Percentiles rank a stretch among this genome's conserved stretches.
Evolutionary conservation across 2,113 vertebrate genomes (phyloP).

Genomic region (Thalassarche chlororhynchos): DNA sequence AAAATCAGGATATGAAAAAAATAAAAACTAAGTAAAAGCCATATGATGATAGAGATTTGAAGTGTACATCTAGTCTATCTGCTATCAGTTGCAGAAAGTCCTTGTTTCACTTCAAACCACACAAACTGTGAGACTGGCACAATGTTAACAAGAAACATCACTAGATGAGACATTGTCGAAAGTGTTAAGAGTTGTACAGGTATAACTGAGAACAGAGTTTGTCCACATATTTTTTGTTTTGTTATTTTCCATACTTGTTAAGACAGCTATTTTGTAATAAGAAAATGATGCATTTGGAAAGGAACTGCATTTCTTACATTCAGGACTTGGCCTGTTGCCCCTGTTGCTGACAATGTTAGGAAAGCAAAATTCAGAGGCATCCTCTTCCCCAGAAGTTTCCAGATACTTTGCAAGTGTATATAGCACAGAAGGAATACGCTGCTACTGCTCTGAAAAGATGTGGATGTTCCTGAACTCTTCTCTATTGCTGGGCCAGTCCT

Average conservation of each 20-base stretch:
- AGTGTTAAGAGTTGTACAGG: background rate
- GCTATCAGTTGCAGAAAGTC: background rate
- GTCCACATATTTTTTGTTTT: background rate
- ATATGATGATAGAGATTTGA: background rate
- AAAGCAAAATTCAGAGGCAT: background rate
- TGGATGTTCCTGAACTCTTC: background rate
- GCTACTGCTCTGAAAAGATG: background rate
- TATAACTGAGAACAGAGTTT: background rate
- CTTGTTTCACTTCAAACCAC: background rate
- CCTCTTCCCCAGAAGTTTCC: background rate
- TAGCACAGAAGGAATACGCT: background rate
- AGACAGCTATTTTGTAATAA: background rate
- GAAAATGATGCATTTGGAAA: background rate
- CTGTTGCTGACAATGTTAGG: background rate
- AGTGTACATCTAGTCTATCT: background rate
- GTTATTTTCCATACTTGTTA: background rate
- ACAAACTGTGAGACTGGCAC: background rate
- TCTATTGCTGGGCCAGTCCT: background rate
- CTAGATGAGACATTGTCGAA: background rate
- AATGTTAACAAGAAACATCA: background rate
- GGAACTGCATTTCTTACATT: background rate
- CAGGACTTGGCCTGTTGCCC: background rate
- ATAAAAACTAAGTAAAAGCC: background rate
- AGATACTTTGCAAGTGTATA: background rate
- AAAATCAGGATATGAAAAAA: background rate